Percentiles rank a stretch among this genome's conserved stretches.
These are phyloP conservation scores for Bothrops jararaca DNA, from an alignment of 2,113 vertebrate genomes.

Conservation along the genomic window DNA sequence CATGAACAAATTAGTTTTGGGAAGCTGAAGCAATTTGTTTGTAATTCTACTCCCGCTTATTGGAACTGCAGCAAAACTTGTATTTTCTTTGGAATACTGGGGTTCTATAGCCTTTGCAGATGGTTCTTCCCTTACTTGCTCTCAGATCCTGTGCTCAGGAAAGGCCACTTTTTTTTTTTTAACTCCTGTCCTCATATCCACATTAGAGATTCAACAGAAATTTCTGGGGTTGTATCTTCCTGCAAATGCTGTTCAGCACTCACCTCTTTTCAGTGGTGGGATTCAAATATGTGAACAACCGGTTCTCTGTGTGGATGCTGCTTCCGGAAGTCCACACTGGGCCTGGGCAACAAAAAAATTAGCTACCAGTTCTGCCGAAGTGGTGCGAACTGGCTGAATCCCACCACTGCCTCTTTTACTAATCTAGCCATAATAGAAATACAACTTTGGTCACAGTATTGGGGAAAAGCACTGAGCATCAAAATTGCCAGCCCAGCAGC, in stretches of 20 bases:
- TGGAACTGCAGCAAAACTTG: background rate
- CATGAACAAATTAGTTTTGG: background rate
- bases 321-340: too few species aligned
- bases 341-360: too few species aligned
- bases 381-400: too few species aligned
- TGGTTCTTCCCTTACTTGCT: background rate
- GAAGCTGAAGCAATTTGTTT: background rate
- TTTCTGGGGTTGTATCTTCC: background rate
- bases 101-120: background rate
- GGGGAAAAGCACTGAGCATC: background rate
- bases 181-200: background rate
- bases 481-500: background rate
- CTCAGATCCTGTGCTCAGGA: background rate
- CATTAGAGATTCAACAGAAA: background rate
- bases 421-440: background rate
- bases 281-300: too few species aligned
- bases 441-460: background rate
- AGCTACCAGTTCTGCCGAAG: too few species aligned
- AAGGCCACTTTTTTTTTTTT: background rate
- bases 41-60: background rate
- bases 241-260: background rate
- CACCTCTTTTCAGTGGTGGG: background rate
- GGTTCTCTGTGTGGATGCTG: too few species aligned
- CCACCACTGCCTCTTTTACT: background rate
- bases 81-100: background rate